Base-by-base conservation (phyloP, 92 coral and sea anemone species). In the Plumapathes pennacea region DNA sequence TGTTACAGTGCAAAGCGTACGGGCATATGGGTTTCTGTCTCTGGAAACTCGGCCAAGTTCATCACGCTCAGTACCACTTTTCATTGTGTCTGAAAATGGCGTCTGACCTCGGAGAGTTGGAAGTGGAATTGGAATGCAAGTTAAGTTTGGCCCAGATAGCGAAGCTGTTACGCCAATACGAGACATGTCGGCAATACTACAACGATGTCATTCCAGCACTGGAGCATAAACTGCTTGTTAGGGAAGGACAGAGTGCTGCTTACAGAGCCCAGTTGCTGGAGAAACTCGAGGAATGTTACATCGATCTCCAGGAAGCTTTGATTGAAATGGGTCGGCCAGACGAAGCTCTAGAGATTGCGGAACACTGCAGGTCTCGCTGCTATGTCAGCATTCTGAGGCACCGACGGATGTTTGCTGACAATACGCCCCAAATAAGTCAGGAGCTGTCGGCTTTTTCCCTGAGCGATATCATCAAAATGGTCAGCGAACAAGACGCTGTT, bases 51-150 rank as follows among this genome's bases (percentile, higher is more conserved):
- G 60, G 62, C 61, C 90, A 88, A 52, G 46, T 83, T 22, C 83
- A 83, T 67, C 86, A 70, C n/a, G 72, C 96, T 19, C 90, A 72
- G n/a, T 78, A 83, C 42, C 72, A 88, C 64, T 83, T 59, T 29
- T 80, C 72, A 24, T 62, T 46, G n/a, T 60, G 81, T 41, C 43
- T 83, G 53, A 74, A 78, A 54, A 40, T 77, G 45, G 86, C 96
- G 1, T 38, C n/a, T 23, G 68, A 62, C 31, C 54, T 76, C 38
- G 69, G 49, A 34, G 84, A 77, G 13, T 46, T 66, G 32, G 81
- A 72, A 52, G 89, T 74, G 19, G 83, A 67, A 38, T 52, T 87
- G 17, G 77, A 83, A 33, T 61, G 83, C 43, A 69, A 55, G 17
- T 50, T 71, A 19, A 55, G 58, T 10, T 83, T 87, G 24, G 90